Conservation (phyloP, 2,797 vertebrate species). For the Chloroceryle inda region DNA sequence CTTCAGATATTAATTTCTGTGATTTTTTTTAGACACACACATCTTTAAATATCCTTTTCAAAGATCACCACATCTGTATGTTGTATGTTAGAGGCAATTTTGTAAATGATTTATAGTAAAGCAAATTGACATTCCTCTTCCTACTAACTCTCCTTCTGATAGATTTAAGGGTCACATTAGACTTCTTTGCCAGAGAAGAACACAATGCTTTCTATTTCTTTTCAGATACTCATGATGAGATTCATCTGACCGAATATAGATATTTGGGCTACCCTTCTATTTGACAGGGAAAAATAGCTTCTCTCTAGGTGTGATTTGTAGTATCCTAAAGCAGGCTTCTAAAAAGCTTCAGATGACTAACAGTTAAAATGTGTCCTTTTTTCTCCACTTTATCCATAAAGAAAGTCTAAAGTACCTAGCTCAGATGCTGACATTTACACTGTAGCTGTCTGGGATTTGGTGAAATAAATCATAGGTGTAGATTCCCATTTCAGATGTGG, state of each 20-base stretch:
- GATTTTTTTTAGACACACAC: background rate
- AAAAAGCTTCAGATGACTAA: background rate
- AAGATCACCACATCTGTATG: background rate
- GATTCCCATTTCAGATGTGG: background rate
- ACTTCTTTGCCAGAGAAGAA: background rate
- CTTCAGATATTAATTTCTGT: background rate
- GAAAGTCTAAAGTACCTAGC: background rate
- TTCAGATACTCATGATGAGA: background rate
- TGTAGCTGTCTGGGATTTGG: background rate
- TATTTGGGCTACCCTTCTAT: background rate
- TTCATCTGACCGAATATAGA: background rate
- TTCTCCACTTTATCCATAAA: background rate
- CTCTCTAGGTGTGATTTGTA: background rate
- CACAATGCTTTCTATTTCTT: background rate
- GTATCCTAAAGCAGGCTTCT: background rate
- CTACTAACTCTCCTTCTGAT: background rate
- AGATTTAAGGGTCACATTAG: background rate
- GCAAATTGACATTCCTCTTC: background rate
- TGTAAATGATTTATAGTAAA: background rate
- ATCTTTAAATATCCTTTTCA: conserved; percentile 3
- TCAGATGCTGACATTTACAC: background rate
- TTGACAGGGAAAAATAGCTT: background rate
- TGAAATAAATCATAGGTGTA: background rate
- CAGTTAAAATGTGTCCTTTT: background rate
- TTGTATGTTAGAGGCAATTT: background rate